Base-by-base conservation (phyloP, 2,888 invertebrate genomes). In the Hypomecis atomaria region DNA sequence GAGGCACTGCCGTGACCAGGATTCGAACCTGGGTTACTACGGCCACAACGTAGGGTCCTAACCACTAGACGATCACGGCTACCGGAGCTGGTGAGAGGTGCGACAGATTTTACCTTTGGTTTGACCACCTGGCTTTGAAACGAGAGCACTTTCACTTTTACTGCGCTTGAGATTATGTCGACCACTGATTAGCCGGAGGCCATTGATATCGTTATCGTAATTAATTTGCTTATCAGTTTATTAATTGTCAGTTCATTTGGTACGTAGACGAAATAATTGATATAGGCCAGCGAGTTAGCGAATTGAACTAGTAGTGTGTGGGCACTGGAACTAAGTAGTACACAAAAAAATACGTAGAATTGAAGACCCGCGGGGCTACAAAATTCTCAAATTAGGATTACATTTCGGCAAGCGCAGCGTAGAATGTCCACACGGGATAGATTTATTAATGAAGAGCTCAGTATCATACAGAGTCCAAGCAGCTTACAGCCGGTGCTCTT, bases 41-140 rank as follows among this genome's bases (percentile, higher is more conserved):
- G 94, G 94, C 94, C 94, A 94, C 94, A 94, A 94, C 94, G 94
- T 94, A 94, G 94, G 93, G 94, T 94, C 94, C 94, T 94, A 94
- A 94, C 94, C 94, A 94, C 94, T 95, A 94, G 94, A 95, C 94
- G 94, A 94, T 94, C 94, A 94, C 94, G 94, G 94, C 94, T 93
- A 74, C 53, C 81, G 85, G 83, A 87, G 86, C 84, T 71, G 66
- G 55, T 74, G 64, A 13, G 34, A 43, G 59, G 56, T 47, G 8
- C 40, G 23, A 38, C 47, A 38, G 4, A 56, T 11, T 23, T 56
- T 10, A 47, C 23, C 7, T 38, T 38, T 37, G 40, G 7, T 47
- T 47, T 9, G 8, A 56, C 23, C 8, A n/a, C 9, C 7, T 50
- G 59, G 11, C 23, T 13, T 33, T 34, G 23, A 42, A 59, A 59